These are phyloP conservation scores for Microctonus hyperodae DNA, from an alignment of 2,888 invertebrate species.

Conservation along the genomic window DNA sequence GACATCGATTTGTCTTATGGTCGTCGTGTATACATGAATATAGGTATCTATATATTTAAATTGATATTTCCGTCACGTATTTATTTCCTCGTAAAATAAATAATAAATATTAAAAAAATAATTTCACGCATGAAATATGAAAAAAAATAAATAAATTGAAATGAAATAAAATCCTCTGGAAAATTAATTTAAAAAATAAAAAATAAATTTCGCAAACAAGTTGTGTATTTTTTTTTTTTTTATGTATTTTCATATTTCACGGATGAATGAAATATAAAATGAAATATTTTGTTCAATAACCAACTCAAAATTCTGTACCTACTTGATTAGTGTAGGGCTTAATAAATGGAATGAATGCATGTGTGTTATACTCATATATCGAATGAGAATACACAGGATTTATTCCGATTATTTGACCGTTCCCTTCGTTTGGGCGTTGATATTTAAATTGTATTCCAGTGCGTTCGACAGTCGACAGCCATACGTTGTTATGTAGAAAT, in stretches of 20 bases:
- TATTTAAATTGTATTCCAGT: slow-evolving; percentile 23
- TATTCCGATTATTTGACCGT: slow-evolving; percentile 13
- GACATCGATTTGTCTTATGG: slow-evolving; percentile 19
- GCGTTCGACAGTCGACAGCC: slow-evolving; percentile 10
- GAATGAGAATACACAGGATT: slow-evolving; percentile 9
- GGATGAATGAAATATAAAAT: not conserved
- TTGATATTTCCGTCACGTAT: slow-evolving; percentile 22
- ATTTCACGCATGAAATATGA: no score
- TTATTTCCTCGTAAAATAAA: not conserved
- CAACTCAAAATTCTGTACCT: not conserved
- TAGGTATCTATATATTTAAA: not conserved
- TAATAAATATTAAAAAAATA: not conserved
- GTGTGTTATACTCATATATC: not conserved
- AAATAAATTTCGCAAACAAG: not conserved
- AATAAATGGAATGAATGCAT: slow-evolving; percentile 11
- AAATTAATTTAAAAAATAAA: not conserved
- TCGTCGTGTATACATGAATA: not conserved
- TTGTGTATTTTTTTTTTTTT: not conserved
- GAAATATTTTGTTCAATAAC: not conserved
- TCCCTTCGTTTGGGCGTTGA: slow-evolving; percentile 10
- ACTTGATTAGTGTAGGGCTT: slow-evolving; percentile 6
- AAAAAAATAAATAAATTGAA: not conserved
- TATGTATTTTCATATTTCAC: not conserved
- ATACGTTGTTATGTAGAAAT: slow-evolving; percentile 18
- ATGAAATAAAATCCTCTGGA: not conserved